phyloP scores from a whole-genome alignment of 2,113 vertebrate genomes.

The Gopherus evgoodei region DNA sequence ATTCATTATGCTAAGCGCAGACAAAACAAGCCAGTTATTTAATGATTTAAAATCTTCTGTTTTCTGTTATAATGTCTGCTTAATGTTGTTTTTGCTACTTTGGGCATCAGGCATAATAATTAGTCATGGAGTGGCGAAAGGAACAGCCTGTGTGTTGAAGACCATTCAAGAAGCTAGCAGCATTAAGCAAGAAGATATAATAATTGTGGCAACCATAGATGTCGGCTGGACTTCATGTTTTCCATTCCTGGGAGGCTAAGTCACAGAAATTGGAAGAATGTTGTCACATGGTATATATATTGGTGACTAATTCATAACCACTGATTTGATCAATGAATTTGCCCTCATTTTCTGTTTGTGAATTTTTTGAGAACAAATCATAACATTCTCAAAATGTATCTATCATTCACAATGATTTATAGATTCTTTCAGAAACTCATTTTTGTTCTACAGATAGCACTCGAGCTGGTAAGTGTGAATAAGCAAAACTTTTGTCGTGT shows the following conservation, averaged over 20 bases:
- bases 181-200: neutral
- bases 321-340: neutral
- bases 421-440: neutral
- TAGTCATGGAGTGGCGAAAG: neutral
- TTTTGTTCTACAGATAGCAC: neutral
- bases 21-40: neutral
- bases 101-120: neutral
- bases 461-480: neutral
- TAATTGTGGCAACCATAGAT: accelerated
- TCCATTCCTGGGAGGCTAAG: neutral
- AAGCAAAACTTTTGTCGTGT: neutral
- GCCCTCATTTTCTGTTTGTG: neutral
- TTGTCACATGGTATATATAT: neutral
- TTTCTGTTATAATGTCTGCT: neutral
- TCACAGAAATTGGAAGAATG: neutral
- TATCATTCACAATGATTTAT: neutral
- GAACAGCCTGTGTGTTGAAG: neutral
- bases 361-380: neutral
- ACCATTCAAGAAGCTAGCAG: neutral
- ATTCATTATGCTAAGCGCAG: neutral
- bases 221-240: neutral
- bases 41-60: neutral
- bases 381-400: neutral
- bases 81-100: neutral
- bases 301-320: neutral